Base-by-base conservation (phyloP, 1,140 invertebrate species). In the Drosophila mojavensis region DNA sequence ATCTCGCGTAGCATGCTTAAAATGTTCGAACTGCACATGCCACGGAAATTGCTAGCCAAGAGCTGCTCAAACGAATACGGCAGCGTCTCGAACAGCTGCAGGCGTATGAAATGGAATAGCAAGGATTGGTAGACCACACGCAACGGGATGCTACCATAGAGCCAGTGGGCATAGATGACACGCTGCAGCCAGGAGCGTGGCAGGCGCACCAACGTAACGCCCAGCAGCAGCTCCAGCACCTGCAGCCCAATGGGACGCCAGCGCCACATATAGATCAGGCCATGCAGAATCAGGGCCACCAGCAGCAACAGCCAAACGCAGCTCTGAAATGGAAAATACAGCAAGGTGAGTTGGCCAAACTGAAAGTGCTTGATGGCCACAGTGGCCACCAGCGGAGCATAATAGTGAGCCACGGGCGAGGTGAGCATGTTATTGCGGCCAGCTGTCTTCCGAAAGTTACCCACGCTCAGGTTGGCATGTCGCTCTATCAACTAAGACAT, bases 111-210 rank as follows among this genome's bases (percentile, higher is more conserved):
- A 5, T 91, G 85, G 43, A 85, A 91, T 11, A 91, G 65, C 20
- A 91, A 66, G 2, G 84, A 84, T 10, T 91, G 83, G 45, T 91
- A 91, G 55, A 30, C 69, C 7, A 91, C 68, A 4, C 89, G 58
- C 39, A 91, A 47, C 0, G 84, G 75, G 0, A 91, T 62, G 33
- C 74, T 80, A 28, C 81, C 72, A 30, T 73, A 71, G n/a, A 91
- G 51, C 89, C 89, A 91, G 20, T 91, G 81, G 15, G 70, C 60
- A 15, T 79, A 79, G 55, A 89, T 71, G 13, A 78, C n/a, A 2
- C 89, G 81, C 7, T 78, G 84, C 48, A 43, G 6, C 83, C 84
- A 88, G 6, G 20, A n/a, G 15, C 63, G 63, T 0, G 83, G 79
- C 39, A 79, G 17, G 0, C 58, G 70, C 0, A 15, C 15, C 43